A percentile compares a stretch with the other conserved stretches of the same genome.
These are phyloP conservation scores for Nibea coibor DNA, from an alignment of 2,113 vertebrate species.

Conservation along the genomic window DNA sequence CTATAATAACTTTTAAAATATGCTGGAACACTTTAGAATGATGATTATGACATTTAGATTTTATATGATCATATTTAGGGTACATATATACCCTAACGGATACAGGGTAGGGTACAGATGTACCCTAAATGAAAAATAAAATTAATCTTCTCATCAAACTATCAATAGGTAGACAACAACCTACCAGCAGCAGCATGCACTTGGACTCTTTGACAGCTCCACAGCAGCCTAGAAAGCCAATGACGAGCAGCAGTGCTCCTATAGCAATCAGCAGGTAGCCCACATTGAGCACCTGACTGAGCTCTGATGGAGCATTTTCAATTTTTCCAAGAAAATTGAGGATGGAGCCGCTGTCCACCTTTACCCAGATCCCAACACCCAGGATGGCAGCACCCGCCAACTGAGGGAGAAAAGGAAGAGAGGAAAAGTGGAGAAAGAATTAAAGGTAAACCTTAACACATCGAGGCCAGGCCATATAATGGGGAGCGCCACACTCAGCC, in stretches of 20 bases:
- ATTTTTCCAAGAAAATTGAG: conserved; percentile 72
- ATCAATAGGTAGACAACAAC: conserved; percentile 20
- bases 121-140: too few relatives aligned
- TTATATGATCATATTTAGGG: too few relatives aligned
- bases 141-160: background rate
- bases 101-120: too few relatives aligned
- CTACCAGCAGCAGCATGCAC: conserved; percentile 86
- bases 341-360: conserved; percentile 84
- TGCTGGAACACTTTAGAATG: too few relatives aligned
- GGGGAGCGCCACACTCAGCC: background rate
- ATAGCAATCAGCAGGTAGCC: conserved; percentile 86
- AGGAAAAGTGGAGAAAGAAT: background rate
- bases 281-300: conserved; percentile 83
- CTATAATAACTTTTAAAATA: too few relatives aligned
- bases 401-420: conserved; percentile 60
- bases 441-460: background rate
- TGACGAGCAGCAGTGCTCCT: conserved; percentile 79
- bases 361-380: conserved; percentile 87
- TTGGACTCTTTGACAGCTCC: conserved; percentile 83
- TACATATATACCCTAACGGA: too few relatives aligned
- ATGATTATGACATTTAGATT: background rate
- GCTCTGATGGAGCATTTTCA: conserved; percentile 36
- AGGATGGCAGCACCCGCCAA: conserved; percentile 83
- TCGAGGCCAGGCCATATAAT: background rate
- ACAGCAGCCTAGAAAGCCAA: conserved; percentile 88